These are phyloP conservation scores for Ypsolopha scabrella DNA, from an alignment of 2,888 invertebrate species.

Conservation along the genomic window DNA sequence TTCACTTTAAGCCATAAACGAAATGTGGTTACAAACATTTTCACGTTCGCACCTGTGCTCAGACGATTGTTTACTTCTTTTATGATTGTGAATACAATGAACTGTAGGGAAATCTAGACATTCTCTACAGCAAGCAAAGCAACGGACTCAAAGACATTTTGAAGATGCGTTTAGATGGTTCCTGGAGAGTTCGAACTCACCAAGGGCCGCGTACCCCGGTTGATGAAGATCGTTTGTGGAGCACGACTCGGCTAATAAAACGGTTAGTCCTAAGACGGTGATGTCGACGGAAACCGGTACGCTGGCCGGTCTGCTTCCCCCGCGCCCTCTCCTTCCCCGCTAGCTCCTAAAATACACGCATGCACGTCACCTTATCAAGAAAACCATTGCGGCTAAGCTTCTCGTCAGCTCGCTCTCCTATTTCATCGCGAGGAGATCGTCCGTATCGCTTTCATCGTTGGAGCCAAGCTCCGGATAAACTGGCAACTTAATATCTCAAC, in stretches of 20 bases:
- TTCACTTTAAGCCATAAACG: slow-evolving; percentile 22
- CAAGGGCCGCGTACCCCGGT: not conserved
- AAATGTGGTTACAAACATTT: slow-evolving; percentile 32
- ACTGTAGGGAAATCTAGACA: not conserved
- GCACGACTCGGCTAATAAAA: slow-evolving; percentile 64
- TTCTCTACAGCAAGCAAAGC: not conserved
- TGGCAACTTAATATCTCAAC: slow-evolving; percentile 47
- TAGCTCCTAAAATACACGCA: slow-evolving; percentile 58
- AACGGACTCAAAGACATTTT: too few species aligned
- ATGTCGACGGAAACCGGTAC: slow-evolving; percentile 62
- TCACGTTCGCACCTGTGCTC: slow-evolving; percentile 55
- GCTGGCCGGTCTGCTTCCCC: slow-evolving; percentile 45
- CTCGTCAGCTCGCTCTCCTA: slow-evolving; percentile 51
- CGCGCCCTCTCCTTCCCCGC: slow-evolving; percentile 31
- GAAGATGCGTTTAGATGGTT: too few species aligned
- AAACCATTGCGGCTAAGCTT: slow-evolving; percentile 47
- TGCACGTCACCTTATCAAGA: slow-evolving; percentile 58
- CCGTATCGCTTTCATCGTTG: slow-evolving; percentile 43
- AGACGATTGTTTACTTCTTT: slow-evolving; percentile 43
- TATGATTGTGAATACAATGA: slow-evolving; percentile 7
- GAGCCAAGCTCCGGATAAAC: slow-evolving; percentile 40
- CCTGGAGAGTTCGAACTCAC: slow-evolving; percentile 7
- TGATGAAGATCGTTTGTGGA: slow-evolving; percentile 44
- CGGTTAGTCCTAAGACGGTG: slow-evolving; percentile 51
- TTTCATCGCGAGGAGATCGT: slow-evolving; percentile 42